Conservation (phyloP, 2,113 vertebrate genomes). For the Thymallus thymallus region DNA sequence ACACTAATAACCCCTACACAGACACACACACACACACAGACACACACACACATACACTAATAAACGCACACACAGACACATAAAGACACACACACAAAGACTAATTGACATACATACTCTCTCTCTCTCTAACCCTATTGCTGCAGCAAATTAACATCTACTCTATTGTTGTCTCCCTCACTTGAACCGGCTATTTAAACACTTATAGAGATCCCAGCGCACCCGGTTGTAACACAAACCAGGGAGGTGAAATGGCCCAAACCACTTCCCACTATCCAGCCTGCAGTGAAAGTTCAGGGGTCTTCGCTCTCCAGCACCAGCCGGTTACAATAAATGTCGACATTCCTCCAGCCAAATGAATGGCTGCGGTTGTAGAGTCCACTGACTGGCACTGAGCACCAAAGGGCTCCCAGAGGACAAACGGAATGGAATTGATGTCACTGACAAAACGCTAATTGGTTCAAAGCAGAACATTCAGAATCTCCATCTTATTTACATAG, state of each 20-base stretch:
- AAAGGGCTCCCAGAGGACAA: slow-evolving; percentile 45
- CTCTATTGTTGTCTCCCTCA: background rate
- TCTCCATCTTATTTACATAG: background rate
- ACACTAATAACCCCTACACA: slow-evolving; percentile 39
- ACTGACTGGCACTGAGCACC: background rate
- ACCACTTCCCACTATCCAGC: background rate
- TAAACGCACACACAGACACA: slow-evolving; percentile 9
- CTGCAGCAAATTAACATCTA: too few relatives aligned
- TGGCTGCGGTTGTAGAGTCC: slow-evolving; percentile 22
- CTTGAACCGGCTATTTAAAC: background rate
- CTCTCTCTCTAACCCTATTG: background rate
- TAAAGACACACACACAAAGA: background rate
- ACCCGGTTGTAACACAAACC: background rate
- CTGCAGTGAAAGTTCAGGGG: slow-evolving; percentile 33
- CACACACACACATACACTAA: slow-evolving; percentile 11
- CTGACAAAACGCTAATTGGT: slow-evolving; percentile 23
- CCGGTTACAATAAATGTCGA: slow-evolving; percentile 52
- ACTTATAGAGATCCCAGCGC: background rate
- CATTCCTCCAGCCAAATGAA: slow-evolving; percentile 52
- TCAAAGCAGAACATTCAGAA: slow-evolving; percentile 2
- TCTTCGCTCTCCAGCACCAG: slow-evolving; percentile 33
- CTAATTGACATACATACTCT: background rate
- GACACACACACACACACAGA: slow-evolving; percentile 28
- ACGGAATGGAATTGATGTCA: slow-evolving; percentile 23
- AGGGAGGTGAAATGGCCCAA: slow-evolving; percentile 6